phyloP scores from a whole-genome alignment of 2,888 invertebrate genomes.

The Lithophane leautieri region DNA sequence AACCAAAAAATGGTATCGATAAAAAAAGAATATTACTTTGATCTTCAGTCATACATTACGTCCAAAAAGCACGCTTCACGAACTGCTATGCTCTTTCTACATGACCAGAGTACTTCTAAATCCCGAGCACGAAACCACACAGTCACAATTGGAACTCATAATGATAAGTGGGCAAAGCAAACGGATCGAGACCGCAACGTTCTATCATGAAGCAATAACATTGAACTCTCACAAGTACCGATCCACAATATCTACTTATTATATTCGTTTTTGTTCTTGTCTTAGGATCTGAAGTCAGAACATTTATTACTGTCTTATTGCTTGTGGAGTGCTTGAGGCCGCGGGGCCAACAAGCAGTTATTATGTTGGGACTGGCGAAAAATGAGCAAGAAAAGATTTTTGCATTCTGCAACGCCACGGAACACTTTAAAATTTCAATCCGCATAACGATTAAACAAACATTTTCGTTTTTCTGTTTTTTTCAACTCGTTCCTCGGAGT shows the following conservation, averaged over 20 bases:
- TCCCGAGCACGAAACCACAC: conserved; percentile 66
- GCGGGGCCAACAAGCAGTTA: conserved; percentile 87
- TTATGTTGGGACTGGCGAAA: conserved; percentile 88
- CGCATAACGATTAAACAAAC: conserved; percentile 68
- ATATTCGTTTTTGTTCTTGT: conserved; percentile 86
- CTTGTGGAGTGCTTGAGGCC: conserved; percentile 86
- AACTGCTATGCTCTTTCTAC: conserved; percentile 30
- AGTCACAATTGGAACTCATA: conserved; percentile 72
- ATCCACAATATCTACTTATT: conserved; percentile 88
- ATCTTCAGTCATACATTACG: not conserved
- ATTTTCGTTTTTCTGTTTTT: conserved; percentile 57
- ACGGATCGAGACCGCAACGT: conserved; percentile 72
- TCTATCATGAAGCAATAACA: conserved; percentile 81
- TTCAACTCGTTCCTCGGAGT: conserved; percentile 27
- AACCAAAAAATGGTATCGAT: not conserved
- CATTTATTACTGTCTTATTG: conserved; percentile 90
- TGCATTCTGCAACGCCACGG: conserved; percentile 79
- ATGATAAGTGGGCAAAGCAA: conserved; percentile 73
- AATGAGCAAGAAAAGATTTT: conserved; percentile 85
- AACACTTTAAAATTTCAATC: conserved; percentile 72
- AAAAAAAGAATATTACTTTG: not conserved
- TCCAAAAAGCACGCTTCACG: conserved; percentile 15
- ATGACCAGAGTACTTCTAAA: conserved; percentile 62
- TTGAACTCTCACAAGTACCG: conserved; percentile 82
- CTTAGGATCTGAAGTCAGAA: conserved; percentile 87